Base-by-base conservation (phyloP, 2,888 invertebrate genomes). In the Acanthacorydalis orientalis region DNA sequence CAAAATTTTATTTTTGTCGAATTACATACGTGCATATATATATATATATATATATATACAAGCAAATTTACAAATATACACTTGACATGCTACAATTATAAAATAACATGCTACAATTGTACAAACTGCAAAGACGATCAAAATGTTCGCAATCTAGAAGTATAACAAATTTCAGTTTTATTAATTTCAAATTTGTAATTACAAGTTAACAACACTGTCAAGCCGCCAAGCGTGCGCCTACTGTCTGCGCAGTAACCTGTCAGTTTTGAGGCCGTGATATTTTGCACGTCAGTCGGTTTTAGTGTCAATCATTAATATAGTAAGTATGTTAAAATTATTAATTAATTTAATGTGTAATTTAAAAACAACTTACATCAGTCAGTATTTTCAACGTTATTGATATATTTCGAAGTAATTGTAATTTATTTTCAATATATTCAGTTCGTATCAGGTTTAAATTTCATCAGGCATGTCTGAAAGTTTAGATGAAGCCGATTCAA, bases 211-310 rank as follows among this genome's bases (percentile, higher is more conserved):
- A 23, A 23, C 23, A 23, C 23, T 23, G 23, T 23, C 23, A 37
- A 37, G 43, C 31, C 39, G 46, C 46, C 46, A 46, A 46, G 46
- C 46, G 46, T 46, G 46, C 46, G 46, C 46, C 11, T 16, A 31
- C 7, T 31, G 32, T 15, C 11, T 46, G 39, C 46, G 46, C 46
- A 46, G 16, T 38, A 32, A 12, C 39, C 39, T 46, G 46, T 39
- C 46, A 34, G 46, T 46, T 39, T 39, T 16, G 23, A 46, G 35
- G 37, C 16, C 44, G n/a, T 43, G n/a, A 37, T 8, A n/a, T 31
- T 43, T 43, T 35, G 33, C 46, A 46, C 46, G 46, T 46, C 46
- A 46, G 39, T 46, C 31, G 37, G 14, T 37, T 37, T 37, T 37
- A 37, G 37, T 37, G 37, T 37, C n/a, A 37, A n/a, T 37, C 14